Percentiles rank a stretch among this genome's conserved stretches.
phyloP scores from a whole-genome alignment of 2,888 invertebrate species.

The Eumerus sabulonum region DNA sequence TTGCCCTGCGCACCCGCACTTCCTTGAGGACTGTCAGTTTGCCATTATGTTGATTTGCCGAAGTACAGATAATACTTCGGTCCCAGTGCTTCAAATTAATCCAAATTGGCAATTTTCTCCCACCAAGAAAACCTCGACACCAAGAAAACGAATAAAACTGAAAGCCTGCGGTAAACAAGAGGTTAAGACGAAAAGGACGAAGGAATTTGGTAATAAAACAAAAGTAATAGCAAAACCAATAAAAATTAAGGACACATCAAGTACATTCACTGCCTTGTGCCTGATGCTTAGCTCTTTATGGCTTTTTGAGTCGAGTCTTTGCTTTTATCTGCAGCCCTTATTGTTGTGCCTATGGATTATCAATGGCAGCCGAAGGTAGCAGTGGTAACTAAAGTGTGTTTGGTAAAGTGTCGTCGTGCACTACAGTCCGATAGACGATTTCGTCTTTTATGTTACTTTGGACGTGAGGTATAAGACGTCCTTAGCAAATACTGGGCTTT shows the following conservation, averaged over 20 bases:
- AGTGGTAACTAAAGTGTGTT: not conserved
- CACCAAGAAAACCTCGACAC: not conserved
- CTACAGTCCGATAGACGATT: slow-evolving; percentile 36
- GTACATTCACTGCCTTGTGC: slow-evolving; percentile 13
- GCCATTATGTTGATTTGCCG: slow-evolving; percentile 23
- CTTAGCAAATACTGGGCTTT: slow-evolving; percentile 22
- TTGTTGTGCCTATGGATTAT: not conserved
- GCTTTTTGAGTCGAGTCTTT: slow-evolving; percentile 39
- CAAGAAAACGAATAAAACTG: slow-evolving; percentile 30
- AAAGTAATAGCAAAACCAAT: slow-evolving; percentile 60
- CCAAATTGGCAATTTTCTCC: slow-evolving; percentile 48
- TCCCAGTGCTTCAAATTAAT: slow-evolving; percentile 42
- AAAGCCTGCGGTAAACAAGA: not conserved
- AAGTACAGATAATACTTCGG: slow-evolving; percentile 8
- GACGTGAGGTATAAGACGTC: slow-evolving; percentile 51
- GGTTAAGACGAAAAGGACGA: slow-evolving; percentile 5
- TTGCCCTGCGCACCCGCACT: slow-evolving; percentile 6
- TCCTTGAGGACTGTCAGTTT: slow-evolving; percentile 5
- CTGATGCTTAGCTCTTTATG: slow-evolving; percentile 35
- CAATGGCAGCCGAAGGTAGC: too few species aligned
- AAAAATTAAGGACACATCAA: slow-evolving; percentile 65
- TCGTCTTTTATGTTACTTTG: slow-evolving; percentile 60
- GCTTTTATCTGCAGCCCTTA: slow-evolving; percentile 31
- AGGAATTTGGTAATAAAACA: slow-evolving; percentile 47
- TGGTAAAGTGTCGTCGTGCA: slow-evolving; percentile 46